Base-by-base conservation (phyloP, 2,888 invertebrate species). In the Yponomeuta evonymella region DNA sequence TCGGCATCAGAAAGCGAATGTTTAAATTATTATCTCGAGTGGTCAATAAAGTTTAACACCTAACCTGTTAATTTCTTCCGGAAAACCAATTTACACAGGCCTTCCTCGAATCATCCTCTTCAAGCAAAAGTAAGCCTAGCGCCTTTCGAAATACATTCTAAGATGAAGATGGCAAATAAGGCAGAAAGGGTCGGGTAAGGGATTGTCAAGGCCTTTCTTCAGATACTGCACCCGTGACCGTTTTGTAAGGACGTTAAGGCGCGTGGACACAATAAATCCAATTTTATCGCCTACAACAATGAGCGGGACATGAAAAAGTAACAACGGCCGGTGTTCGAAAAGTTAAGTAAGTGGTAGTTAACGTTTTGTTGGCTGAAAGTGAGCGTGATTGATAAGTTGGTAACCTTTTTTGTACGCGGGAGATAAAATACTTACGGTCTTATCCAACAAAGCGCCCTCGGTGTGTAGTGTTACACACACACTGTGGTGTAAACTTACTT, bases 231-330 rank as follows among this genome's bases (percentile, higher is more conserved):
- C 2, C 65, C 29, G 30, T 65, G 65, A 29, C 65, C 65, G 29
- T 29, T 65, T 30, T 65, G 65, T 65, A 65, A 65, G 33, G 33
- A 29, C 29, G 30, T 10, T 65, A 67, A 69, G 84, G 74, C 81
- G 79, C 81, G 83, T 85, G 85, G 84, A 84, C 83, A 79, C 79
- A 80, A 90, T 91, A 91, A 91, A 91, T 91, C 83, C 75, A 75
- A 74, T 88, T 91, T 90, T 90, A 90, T 89, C 83, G 83, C 72
- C 70, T 73, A 72, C 72, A 30, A 62, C 69, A 48, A 62, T n/a
- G 15, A 48, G 75, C 70, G 72, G 43, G 43, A 70, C 33, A 63
- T 36, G 15, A 73, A 76, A 76, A 75, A 65, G 72, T 74, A 73
- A 58, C 51, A 15, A 58, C 4, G 51, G 1, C 15, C 12, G 51